phyloP scores from a whole-genome alignment of 2,888 invertebrate genomes.

The Hydrotaea cyrtoneurina region DNA sequence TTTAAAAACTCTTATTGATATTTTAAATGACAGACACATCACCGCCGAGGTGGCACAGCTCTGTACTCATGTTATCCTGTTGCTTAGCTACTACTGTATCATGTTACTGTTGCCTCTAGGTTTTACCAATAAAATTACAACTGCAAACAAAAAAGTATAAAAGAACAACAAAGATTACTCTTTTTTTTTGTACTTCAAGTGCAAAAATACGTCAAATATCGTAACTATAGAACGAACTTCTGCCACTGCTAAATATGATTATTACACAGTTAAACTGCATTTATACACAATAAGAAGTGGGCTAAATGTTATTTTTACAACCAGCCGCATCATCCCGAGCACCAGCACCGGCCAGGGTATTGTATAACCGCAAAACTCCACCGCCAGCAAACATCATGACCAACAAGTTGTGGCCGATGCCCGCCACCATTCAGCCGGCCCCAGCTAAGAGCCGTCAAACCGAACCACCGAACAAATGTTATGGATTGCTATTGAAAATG shows the following conservation, averaged over 20 bases:
- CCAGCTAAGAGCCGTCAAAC: constrained; percentile 15
- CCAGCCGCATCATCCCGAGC: constrained; percentile 43
- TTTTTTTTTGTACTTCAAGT: constrained; percentile 45
- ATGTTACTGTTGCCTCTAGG: constrained; percentile 50
- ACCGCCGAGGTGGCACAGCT: neutral
- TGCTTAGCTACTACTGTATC: constrained; percentile 36
- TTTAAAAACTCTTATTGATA: too few relatives aligned
- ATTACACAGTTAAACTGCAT: constrained; percentile 41
- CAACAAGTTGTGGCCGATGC: neutral
- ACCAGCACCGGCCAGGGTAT: constrained; percentile 51
- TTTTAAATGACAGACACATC: too few relatives aligned
- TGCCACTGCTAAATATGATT: constrained; percentile 38
- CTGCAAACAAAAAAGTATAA: neutral
- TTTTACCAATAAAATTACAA: constrained; percentile 50
- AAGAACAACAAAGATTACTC: neutral
- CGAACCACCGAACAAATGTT: constrained; percentile 19
- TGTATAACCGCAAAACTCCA: constrained; percentile 53
- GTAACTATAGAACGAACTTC: constrained; percentile 27
- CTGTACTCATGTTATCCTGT: neutral
- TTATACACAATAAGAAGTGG: constrained; percentile 45
- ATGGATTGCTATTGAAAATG: constrained; percentile 62
- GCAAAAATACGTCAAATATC: constrained; percentile 23
- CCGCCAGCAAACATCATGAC: neutral
- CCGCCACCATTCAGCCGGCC: neutral
- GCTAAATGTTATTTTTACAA: constrained; percentile 61